Base-by-base conservation (phyloP, 2,888 invertebrate genomes). In the Laothoe populi region DNA sequence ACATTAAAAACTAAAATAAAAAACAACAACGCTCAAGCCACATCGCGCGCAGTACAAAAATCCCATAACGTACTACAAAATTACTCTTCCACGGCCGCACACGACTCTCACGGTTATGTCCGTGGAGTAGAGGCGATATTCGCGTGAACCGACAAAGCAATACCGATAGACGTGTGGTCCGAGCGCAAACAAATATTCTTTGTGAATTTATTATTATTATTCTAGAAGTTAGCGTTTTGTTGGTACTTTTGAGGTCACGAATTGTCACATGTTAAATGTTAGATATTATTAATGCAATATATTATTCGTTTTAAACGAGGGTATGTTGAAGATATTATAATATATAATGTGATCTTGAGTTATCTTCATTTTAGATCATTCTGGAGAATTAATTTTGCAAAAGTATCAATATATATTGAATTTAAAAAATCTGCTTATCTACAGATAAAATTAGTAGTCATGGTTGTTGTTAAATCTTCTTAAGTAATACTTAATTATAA, bases 31-130 rank as follows among this genome's bases (percentile, higher is more conserved):
- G 38, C 44, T 80, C 89, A 90, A 90, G 71, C 78, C 70, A 46
- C 35, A 65, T 66, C 63, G 21, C 63, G 69, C 84, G 66, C 63
- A 61, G 68, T 84, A 82, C 71, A 77, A 79, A 81, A 87, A 84
- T 84, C 85, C 90, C 90, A 91, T 90, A 92, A 84, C 84, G 89
- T 89, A 80, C 89, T 83, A 87, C 87, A 85, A 87, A 87, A 88
- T 90, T 86, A 88, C 88, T 83, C 76, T 74, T 74, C 65, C 57
- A 58, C 38, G 5, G 21, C 16, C 65, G 60, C 81, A 76, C 64
- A 69, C 68, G 66, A 87, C 64, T 79, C 68, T 77, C 87, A 73
- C 83, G 84, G 84, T 86, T 90, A 83, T 67, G 11, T 4, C 42
- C 0, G 40, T 0, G 68, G 2, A 11, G 72, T 84, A 88, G 79